A percentile compares a stretch with the other conserved stretches of the same genome.
These are phyloP conservation scores for Phasia obesa DNA, from an alignment of 2,888 invertebrate species.

Conservation along the genomic window DNA sequence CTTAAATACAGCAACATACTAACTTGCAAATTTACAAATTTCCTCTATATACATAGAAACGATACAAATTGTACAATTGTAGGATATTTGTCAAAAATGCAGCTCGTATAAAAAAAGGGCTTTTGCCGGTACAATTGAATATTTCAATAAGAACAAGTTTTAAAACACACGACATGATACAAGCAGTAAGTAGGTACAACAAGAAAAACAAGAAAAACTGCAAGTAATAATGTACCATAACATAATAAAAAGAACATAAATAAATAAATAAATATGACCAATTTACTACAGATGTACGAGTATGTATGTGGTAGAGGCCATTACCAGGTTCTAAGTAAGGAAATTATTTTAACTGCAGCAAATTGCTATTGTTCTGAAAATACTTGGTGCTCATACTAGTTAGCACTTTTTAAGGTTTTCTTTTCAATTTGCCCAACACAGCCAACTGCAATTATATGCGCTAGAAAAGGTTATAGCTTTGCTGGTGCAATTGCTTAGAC, in stretches of 20 bases:
- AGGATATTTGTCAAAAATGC: slow-evolving; percentile 63
- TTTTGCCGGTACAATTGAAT: slow-evolving; percentile 63
- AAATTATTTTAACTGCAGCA: slow-evolving; percentile 69
- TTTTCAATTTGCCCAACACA: slow-evolving; percentile 32
- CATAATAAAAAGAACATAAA: neutral
- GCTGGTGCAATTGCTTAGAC: slow-evolving; percentile 59
- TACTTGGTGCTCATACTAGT: slow-evolving; percentile 65
- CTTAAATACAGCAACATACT: slow-evolving; percentile 9
- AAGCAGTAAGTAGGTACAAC: slow-evolving; percentile 62
- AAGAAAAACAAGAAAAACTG: slow-evolving; percentile 38
- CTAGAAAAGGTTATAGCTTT: slow-evolving; percentile 41
- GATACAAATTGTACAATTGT: slow-evolving; percentile 31
- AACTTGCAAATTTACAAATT: slow-evolving; percentile 30
- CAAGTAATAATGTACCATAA: slow-evolving; percentile 56
- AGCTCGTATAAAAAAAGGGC: slow-evolving; percentile 27
- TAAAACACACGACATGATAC: slow-evolving; percentile 76
- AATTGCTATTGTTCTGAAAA: slow-evolving; percentile 64
- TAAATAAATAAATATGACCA: slow-evolving; percentile 3
- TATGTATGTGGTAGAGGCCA: slow-evolving; percentile 53
- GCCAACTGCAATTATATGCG: slow-evolving; percentile 19
- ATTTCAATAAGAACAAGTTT: slow-evolving; percentile 72
- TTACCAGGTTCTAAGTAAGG: slow-evolving; percentile 63
- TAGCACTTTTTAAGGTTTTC: slow-evolving; percentile 58
- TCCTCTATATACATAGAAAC: no score
- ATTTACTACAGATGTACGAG: slow-evolving; percentile 40